Base-by-base conservation (phyloP, 2,888 invertebrate species). In the Apodemia duryi region DNA sequence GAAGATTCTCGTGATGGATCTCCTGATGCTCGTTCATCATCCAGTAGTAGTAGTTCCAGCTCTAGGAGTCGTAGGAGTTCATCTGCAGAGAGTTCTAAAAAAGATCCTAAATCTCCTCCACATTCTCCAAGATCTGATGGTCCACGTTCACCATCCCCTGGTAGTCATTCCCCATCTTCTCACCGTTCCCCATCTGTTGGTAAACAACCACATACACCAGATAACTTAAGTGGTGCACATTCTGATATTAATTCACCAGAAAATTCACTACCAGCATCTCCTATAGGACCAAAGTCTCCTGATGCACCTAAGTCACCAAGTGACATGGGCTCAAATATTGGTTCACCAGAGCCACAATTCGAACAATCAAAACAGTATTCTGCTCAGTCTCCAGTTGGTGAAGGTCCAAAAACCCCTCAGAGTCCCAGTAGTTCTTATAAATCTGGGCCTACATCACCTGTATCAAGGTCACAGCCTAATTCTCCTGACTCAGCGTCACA, bases 1-100 rank as follows among this genome's bases (percentile, higher is more conserved):
- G 94, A 94, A 82, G 94, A 94, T 81, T 94, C 94, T 71, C 86
- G 89, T 74, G 93, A 93, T 85, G 92, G 85, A 74, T 76, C 78
- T 74, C 81, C 84, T 74, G 81, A 86, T 80, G 83, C 80, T 73
- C 84, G 81, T 67, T 84, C 91, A 72, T 86, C 92, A 72, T 88
- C 91, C 69, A 90, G 90, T 81, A 89, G 90, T 79, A 91, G 91
- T 83, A 91, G 91, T 73, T 85, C 91, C 68, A 86, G 85, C 73
- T 91, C 90, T 62, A 83, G 89, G 69, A 90, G 91, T 74, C 78
- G 86, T 70, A 78, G 85, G 68, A 88, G 89, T 73, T 87, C 91
- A 66, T 89, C 91, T 61, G 87, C 90, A 70, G 85, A 82, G 66
- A 78, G 73, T 70, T 86, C 85, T 66, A 91, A 90, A 75, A 90